A percentile compares a stretch with the other conserved stretches of the same genome.
Conservation (phyloP, 2,797 vertebrate species). For the Eidolon dupreanum region DNA sequence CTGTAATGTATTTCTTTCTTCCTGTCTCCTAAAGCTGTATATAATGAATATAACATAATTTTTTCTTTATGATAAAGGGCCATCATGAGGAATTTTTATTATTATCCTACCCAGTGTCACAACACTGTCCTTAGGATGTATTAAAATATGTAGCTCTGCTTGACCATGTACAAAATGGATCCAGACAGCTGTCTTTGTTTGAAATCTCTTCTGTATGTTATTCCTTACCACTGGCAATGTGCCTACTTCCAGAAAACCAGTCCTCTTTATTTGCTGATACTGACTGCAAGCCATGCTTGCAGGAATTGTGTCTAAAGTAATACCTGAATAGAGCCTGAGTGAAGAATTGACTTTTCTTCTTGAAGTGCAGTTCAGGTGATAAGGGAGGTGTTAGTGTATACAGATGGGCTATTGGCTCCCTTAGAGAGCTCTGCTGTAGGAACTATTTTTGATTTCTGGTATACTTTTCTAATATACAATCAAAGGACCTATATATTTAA, state of each 20-base stretch:
- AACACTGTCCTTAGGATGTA: not conserved
- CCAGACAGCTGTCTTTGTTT: not conserved
- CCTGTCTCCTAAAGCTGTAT: not conserved
- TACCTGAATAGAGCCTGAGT: not conserved
- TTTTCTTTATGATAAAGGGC: not conserved
- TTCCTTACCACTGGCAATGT: slow-evolving; percentile 5
- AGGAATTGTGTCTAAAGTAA: slow-evolving; percentile 44
- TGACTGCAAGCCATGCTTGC: not conserved
- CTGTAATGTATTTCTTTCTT: not conserved
- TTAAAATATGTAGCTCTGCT: not conserved
- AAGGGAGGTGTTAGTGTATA: not conserved
- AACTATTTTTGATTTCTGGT: not conserved
- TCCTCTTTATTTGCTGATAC: slow-evolving; percentile 43
- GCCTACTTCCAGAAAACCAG: slow-evolving; percentile 14
- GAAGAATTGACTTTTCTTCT: slow-evolving; percentile 23
- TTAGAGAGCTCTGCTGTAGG: not conserved
- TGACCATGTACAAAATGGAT: not conserved
- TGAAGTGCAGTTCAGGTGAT: not conserved
- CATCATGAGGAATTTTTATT: slow-evolving; percentile 22
- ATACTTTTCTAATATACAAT: not conserved
- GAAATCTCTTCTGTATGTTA: not conserved
- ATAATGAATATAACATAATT: not conserved
- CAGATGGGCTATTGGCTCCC: not conserved
- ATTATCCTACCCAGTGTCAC: not conserved
- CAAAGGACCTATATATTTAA: not conserved